These are phyloP conservation scores for Stichopus chloronotus DNA, from an alignment of 35 echinoderm and acorn worm species.

Conservation along the genomic window DNA sequence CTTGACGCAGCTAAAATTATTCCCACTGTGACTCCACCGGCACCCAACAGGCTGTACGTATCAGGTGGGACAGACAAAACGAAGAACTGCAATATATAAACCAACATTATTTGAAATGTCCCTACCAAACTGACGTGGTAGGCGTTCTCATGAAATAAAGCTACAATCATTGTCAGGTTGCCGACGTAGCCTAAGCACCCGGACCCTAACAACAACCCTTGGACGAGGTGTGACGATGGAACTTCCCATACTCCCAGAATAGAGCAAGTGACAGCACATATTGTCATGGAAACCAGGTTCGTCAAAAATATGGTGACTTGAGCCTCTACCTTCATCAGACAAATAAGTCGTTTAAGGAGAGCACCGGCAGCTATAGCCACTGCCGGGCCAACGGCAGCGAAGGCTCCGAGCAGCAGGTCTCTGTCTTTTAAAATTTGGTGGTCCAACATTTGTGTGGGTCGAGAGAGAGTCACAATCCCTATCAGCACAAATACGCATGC, in stretches of 20 bases:
- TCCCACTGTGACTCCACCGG: not conserved
- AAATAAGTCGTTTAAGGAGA: not conserved
- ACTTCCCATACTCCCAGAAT: not conserved
- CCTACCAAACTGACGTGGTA: not conserved
- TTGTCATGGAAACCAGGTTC: not conserved
- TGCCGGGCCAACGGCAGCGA: not conserved
- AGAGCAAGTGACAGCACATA: not conserved
- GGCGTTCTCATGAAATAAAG: not conserved
- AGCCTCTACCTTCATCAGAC: not conserved
- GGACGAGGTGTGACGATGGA: not conserved
- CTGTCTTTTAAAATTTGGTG: not conserved
- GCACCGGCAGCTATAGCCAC: not conserved
- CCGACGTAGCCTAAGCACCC: not conserved
- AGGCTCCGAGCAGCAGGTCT: not conserved
- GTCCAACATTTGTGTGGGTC: not conserved
- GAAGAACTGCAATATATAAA: not conserved
- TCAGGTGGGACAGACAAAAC: not conserved
- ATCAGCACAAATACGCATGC: not conserved
- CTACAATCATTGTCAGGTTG: not conserved
- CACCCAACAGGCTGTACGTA: not conserved
- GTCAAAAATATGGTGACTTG: not conserved
- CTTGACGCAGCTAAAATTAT: not conserved
- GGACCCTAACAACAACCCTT: not conserved
- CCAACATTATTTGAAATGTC: not conserved
- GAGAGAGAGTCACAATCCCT: not conserved